Conservation (phyloP, 2,888 invertebrate genomes). For the Hydroisotoma schaefferi region DNA sequence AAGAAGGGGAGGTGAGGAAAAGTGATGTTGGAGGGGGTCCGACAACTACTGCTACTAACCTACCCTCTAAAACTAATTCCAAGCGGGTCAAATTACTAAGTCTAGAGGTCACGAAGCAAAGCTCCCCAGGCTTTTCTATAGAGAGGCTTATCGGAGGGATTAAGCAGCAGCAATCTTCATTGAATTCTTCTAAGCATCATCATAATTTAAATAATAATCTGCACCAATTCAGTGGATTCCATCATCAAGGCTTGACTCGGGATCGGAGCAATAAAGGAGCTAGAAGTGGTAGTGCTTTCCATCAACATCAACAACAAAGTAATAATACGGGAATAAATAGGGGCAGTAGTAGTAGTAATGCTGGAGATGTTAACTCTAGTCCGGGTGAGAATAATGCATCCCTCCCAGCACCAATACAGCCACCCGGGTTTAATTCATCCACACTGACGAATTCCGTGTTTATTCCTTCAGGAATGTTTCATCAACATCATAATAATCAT, state of each 20-base stretch:
- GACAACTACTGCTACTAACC: too few species aligned
- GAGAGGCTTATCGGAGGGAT: constrained; percentile 42
- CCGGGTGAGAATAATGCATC: too few species aligned
- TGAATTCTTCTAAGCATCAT: background rate
- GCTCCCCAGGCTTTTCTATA: constrained; percentile 39
- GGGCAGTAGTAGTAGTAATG: too few species aligned
- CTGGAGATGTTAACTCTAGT: too few species aligned
- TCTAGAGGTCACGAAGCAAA: too few species aligned
- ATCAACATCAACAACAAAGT: too few species aligned
- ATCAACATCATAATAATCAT: background rate
- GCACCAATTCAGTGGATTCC: background rate
- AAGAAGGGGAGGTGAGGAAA: background rate
- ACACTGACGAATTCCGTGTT: background rate
- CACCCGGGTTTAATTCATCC: too few species aligned
- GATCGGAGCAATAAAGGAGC: background rate
- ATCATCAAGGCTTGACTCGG: background rate
- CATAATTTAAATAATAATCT: background rate
- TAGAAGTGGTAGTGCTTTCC: too few species aligned
- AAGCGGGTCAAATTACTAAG: too few species aligned
- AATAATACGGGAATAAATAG: too few species aligned
- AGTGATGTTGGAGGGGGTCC: too few species aligned
- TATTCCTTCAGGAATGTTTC: background rate
- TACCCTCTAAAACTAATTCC: too few species aligned
- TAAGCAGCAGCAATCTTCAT: constrained; percentile 17
- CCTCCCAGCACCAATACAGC: background rate